These are phyloP conservation scores for Morpho helenor DNA, from an alignment of 2,888 invertebrate species.

Conservation along the genomic window DNA sequence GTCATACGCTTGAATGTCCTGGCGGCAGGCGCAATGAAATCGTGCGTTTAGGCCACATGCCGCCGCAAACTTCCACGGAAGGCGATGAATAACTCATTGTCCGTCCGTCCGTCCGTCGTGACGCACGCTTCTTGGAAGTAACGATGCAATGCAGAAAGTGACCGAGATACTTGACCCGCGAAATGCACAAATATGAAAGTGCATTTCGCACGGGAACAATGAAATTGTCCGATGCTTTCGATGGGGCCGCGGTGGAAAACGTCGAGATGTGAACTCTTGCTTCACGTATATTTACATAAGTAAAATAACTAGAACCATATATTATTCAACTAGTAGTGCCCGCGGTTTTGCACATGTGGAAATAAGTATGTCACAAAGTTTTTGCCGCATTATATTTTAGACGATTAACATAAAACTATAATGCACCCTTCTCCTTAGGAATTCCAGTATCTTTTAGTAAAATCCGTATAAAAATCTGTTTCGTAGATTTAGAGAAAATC, in stretches of 20 bases:
- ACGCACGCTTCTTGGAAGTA: constrained; percentile 72
- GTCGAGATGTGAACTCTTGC: constrained; percentile 14
- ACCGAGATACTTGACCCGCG: constrained; percentile 67
- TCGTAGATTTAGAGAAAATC: too few species aligned
- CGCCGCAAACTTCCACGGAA: constrained; percentile 68
- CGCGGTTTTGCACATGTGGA: too few species aligned
- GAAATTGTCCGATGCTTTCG: constrained; percentile 23
- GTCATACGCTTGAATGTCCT: constrained; percentile 51
- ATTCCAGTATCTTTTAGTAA: too few species aligned
- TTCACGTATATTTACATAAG: constrained; percentile 1
- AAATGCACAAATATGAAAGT: constrained; percentile 39
- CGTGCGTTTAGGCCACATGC: constrained; percentile 73
- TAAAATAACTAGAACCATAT: neutral
- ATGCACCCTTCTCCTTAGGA: too few species aligned
- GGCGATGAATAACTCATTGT: constrained; percentile 79
- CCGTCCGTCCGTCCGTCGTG: constrained; percentile 70
- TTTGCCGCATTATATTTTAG: too few species aligned
- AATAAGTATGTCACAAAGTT: too few species aligned
- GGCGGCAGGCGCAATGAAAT: constrained; percentile 48
- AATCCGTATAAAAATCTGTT: too few species aligned
- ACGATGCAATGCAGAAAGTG: constrained; percentile 59
- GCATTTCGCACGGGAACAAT: constrained; percentile 26
- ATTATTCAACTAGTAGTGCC: too few species aligned
- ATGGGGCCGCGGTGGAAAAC: constrained; percentile 18
- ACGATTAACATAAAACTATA: too few species aligned